phyloP scores from a whole-genome alignment of 2,888 invertebrate species.

The Agelastica alni region DNA sequence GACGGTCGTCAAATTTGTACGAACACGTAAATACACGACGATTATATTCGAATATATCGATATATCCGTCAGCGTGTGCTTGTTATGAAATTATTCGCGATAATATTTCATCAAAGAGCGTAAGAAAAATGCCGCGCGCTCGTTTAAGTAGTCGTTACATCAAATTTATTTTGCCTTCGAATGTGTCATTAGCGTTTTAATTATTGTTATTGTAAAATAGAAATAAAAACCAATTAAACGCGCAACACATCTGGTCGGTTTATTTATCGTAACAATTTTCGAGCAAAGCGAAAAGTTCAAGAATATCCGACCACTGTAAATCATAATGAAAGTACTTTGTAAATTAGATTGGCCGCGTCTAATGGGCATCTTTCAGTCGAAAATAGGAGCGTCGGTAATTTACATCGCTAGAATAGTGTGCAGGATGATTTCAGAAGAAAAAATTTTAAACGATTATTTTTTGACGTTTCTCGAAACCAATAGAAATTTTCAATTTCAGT shows the following conservation, averaged over 20 bases:
- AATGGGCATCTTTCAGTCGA: constrained; percentile 31
- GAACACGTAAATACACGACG: too few species aligned
- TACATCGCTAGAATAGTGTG: too few species aligned
- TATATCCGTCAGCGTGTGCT: too few species aligned
- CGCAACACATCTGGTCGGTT: constrained; percentile 36
- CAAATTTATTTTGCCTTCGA: constrained; percentile 32
- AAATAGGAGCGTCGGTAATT: constrained; percentile 28
- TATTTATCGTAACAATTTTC: constrained; percentile 33
- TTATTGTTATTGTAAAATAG: constrained; percentile 23
- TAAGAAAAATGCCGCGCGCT: too few species aligned
- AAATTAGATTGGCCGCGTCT: constrained; percentile 36
- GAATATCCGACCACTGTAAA: constrained; percentile 37
- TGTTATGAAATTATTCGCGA: too few species aligned
- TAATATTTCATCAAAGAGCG: too few species aligned
- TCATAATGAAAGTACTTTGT: constrained; percentile 38
- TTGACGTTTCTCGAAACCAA: too few species aligned
- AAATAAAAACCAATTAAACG: not conserved
- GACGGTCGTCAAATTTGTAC: too few species aligned
- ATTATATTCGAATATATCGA: too few species aligned
- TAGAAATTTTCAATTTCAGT: too few species aligned
- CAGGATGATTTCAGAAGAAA: too few species aligned
- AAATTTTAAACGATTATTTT: too few species aligned
- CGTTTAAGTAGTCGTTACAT: constrained; percentile 29
- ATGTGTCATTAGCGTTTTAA: constrained; percentile 34
- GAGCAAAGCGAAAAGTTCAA: constrained; percentile 20